Conservation (phyloP, 2,113 vertebrate genomes). For the Eubucco bourcierii region DNA sequence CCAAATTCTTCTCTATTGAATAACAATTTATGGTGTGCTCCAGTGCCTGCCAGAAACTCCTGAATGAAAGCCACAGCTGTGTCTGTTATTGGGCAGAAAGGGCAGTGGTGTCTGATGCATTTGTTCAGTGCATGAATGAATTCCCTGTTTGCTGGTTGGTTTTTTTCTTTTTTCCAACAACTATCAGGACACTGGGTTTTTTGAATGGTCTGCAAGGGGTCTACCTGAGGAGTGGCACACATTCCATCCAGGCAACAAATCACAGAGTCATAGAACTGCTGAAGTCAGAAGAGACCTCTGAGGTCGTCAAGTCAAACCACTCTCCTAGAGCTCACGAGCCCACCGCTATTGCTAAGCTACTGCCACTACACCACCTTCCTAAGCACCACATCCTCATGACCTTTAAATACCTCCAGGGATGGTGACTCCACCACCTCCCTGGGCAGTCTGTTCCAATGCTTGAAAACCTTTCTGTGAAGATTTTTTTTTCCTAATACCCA, state of each 20-base stretch:
- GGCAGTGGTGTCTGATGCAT: background rate
- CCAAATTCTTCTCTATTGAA: conserved; percentile 66
- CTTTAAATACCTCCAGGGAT: too few relatives aligned
- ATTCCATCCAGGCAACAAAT: background rate
- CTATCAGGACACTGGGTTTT: background rate
- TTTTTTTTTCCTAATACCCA: too few relatives aligned
- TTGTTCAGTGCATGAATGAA: conserved; percentile 10
- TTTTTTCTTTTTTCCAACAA: background rate
- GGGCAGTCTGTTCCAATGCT: too few relatives aligned
- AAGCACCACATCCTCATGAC: too few relatives aligned
- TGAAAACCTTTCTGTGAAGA: too few relatives aligned
- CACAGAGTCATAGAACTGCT: too few relatives aligned
- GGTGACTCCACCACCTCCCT: too few relatives aligned
- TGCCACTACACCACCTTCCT: too few relatives aligned
- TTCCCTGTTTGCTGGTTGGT: background rate
- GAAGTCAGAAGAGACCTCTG: too few relatives aligned
- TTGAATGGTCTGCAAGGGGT: background rate
- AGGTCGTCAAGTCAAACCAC: too few relatives aligned
- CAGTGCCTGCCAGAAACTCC: conserved; percentile 44
- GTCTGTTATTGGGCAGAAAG: conserved; percentile 18
- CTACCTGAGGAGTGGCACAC: background rate
- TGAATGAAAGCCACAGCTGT: conserved; percentile 55
- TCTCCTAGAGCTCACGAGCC: too few relatives aligned
- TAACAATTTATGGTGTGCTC: conserved; percentile 32
- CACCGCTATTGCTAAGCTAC: too few relatives aligned